Evolutionary conservation across 2,888 invertebrate species (phyloP), one percentile per base, ranked within the genome.

Genomic region (Amphipoea lucens): DNA sequence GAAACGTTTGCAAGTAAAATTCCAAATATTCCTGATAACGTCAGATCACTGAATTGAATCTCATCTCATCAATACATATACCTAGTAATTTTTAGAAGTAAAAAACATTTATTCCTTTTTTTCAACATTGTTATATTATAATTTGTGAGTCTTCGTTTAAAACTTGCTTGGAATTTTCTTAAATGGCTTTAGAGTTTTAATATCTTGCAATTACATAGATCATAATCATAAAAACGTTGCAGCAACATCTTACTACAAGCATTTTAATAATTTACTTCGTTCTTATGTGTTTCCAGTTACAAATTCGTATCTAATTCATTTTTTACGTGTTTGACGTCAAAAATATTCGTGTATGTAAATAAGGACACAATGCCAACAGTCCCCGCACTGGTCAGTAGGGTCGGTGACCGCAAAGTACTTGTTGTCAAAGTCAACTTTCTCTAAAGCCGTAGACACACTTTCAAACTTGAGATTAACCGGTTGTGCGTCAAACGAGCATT

Each of bases 341-440:
- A 20, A 17, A 14, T 17, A 40, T 36, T 76, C 9, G n/a, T n/a
- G 4, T 40, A 17, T n/a, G n/a, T 48, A 69, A 57, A 36, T 36
- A 62, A 20, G 2, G 0, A 17, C 57, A 29, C 40, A 84, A 62
- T 29, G 4, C 29, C n/a, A 79, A 68, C 57, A 69, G 60, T 54
- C n/a, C 14, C n/a, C 29, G 23, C 45, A 63, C 57, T 29, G 29
- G 60, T 36, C 62, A 66, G 69, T 14, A 12, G 12, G 84, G 84
- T 84, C 87, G 17, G 9, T 70, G 87, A 79, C 84, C 80, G 84
- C 42, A 23, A 40, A 17, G 45, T 72, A 76, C 48, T 29, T 65
- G 36, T 63, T 65, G 72, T 67, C 65, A 75, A 29, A 70, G 69
- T 70, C 63, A 79, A 84, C 84, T 87, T 84, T 84, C 84, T 79